These are phyloP conservation scores for Nothoprocta pentlandii DNA, from an alignment of 2,113 vertebrate genomes.

Conservation along the genomic window DNA sequence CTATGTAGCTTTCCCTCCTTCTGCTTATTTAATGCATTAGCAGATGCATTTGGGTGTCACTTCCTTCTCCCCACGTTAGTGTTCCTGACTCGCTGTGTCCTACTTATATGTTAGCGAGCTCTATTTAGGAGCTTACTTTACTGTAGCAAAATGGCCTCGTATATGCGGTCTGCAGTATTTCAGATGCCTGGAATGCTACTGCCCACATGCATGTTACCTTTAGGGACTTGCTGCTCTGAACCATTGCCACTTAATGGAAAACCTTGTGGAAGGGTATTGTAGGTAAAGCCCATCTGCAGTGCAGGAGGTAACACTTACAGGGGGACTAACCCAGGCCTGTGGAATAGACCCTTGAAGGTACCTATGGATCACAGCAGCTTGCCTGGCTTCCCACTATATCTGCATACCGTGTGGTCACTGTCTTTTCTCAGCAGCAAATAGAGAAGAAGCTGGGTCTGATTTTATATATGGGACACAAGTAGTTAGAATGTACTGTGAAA, in stretches of 20 bases:
- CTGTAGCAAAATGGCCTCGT: background rate
- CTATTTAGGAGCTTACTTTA: background rate
- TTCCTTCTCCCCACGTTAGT: background rate
- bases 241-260: background rate
- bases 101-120: background rate
- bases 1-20: background rate
- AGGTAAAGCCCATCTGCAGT: background rate
- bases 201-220: accelerated
- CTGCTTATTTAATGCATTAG: background rate
- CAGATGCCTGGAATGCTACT: background rate
- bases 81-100: background rate
- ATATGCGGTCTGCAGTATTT: background rate
- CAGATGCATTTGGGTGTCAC: background rate
- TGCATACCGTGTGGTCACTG: background rate
- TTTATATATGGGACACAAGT: background rate
- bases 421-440: background rate
- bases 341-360: background rate
- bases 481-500: background rate
- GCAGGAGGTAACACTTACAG: accelerated
- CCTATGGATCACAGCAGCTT: accelerated
- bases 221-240: background rate
- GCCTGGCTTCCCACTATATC: background rate
- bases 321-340: accelerated
- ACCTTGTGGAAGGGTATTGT: background rate
- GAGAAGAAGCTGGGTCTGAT: background rate